Conservation (phyloP, 2,113 vertebrate species). For the Fukomys damarensis region DNA sequence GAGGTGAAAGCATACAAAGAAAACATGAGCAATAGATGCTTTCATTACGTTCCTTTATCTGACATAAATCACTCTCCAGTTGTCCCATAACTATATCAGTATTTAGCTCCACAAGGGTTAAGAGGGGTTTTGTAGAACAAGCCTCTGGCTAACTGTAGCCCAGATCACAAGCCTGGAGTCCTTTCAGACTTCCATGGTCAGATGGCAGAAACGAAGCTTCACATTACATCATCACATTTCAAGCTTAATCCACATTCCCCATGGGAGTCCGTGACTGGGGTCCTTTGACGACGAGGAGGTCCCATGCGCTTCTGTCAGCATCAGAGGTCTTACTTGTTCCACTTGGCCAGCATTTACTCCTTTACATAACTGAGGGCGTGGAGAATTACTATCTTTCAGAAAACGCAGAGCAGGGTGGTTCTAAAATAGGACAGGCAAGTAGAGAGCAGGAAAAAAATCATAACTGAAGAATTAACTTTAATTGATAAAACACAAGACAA, state of each 20-base stretch:
- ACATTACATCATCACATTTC: fast-evolving
- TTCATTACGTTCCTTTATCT: neutral
- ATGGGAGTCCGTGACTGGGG: fast-evolving
- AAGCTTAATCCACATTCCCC: neutral
- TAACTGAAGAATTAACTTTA: neutral
- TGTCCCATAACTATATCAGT: fast-evolving
- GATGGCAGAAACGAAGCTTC: fast-evolving
- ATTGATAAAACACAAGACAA: neutral
- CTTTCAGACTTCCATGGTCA: neutral
- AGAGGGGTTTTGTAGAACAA: neutral
- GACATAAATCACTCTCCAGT: neutral
- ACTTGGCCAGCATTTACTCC: neutral
- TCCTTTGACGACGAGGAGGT: neutral
- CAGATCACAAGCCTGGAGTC: fast-evolving
- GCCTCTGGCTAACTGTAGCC: neutral
- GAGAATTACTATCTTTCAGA: neutral
- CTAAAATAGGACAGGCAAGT: neutral
- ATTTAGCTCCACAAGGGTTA: neutral
- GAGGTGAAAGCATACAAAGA: constrained; percentile 18
- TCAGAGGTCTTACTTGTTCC: neutral
- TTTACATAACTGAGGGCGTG: neutral
- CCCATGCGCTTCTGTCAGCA: fast-evolving
- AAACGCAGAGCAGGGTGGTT: neutral
- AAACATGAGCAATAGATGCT: neutral
- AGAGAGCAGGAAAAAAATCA: neutral